phyloP scores from a whole-genome alignment of 1,140 invertebrate species.

The Thaumetopoea pityocampa region DNA sequence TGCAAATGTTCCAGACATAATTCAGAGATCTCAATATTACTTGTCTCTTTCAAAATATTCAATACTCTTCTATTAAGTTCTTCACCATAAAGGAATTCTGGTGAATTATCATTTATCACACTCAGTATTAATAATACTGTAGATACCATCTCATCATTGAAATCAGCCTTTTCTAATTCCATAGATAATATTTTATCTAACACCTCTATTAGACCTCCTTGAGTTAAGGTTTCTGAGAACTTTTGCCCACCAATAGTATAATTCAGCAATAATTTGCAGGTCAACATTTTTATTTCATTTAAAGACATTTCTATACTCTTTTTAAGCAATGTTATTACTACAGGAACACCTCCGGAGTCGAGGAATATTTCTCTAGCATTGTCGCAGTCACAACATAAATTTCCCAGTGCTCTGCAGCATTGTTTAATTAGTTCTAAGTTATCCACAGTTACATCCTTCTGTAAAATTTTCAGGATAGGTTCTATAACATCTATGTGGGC shows the following conservation, averaged over 20 bases:
- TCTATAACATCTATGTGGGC: slow-evolving; percentile 78
- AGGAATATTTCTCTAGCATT: slow-evolving; percentile 79
- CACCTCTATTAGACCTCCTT: slow-evolving; percentile 81
- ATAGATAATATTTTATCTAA: slow-evolving; percentile 65
- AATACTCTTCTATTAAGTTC: slow-evolving; percentile 77
- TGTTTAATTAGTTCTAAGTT: slow-evolving; percentile 80
- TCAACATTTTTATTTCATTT: slow-evolving; percentile 60
- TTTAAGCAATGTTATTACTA: slow-evolving; percentile 69
- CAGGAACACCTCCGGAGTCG: slow-evolving; percentile 77
- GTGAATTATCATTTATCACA: slow-evolving; percentile 83
- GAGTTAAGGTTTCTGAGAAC: slow-evolving; percentile 80
- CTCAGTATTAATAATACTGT: slow-evolving; percentile 85
- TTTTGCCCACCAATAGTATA: slow-evolving; percentile 85
- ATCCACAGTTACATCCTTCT: slow-evolving; percentile 42
- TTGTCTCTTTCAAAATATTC: slow-evolving; percentile 78
- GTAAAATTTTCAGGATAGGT: slow-evolving; percentile 76
- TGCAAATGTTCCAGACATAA: slow-evolving; percentile 86
- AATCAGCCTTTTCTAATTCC: slow-evolving; percentile 48
- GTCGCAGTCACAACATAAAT: slow-evolving; percentile 93
- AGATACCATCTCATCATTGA: slow-evolving; percentile 64
- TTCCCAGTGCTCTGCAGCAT: slow-evolving; percentile 87
- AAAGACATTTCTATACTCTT: slow-evolving; percentile 35
- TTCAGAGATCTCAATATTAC: slow-evolving; percentile 82
- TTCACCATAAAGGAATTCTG: slow-evolving; percentile 76
- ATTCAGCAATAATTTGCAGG: slow-evolving; percentile 83